phyloP scores from a whole-genome alignment of 2,797 vertebrate species.

The Parauchenoglanis punctatus region DNA sequence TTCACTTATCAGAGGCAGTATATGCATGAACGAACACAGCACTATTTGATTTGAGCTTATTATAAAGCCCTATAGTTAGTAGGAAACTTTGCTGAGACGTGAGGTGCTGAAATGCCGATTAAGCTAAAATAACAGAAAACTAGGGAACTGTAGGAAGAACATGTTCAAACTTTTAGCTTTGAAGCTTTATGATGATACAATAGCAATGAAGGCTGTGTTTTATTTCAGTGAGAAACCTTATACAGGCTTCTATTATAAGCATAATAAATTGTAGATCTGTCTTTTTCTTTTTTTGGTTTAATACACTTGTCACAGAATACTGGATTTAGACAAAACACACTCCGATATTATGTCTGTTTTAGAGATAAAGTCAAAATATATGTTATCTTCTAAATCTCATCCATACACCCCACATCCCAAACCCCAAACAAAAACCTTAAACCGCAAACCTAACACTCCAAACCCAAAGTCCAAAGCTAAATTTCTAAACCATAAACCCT shows the following conservation, averaged over 20 bases:
- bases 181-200: constrained; percentile 5
- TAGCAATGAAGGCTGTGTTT: neutral
- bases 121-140: constrained; percentile 37
- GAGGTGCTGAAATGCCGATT: constrained; percentile 48
- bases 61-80: constrained; percentile 50
- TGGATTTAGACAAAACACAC: neutral
- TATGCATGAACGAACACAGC: constrained; percentile 52
- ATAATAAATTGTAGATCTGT: neutral
- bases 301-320: neutral
- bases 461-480: neutral
- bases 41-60: constrained; percentile 45
- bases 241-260: neutral
- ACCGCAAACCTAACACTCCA: neutral
- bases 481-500: neutral
- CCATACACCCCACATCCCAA: neutral
- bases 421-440: neutral
- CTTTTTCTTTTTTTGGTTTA: neutral
- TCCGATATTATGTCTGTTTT: neutral
- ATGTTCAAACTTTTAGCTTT: constrained; percentile 2
- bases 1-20: constrained; percentile 54
- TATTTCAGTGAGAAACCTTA: constrained; percentile 12
- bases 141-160: constrained; percentile 6
- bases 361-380: neutral
- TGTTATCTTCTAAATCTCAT: neutral
- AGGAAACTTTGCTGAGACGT: constrained; percentile 37